Conservation (phyloP, 2,797 vertebrate genomes). For the Acipenser transmontanus region DNA sequence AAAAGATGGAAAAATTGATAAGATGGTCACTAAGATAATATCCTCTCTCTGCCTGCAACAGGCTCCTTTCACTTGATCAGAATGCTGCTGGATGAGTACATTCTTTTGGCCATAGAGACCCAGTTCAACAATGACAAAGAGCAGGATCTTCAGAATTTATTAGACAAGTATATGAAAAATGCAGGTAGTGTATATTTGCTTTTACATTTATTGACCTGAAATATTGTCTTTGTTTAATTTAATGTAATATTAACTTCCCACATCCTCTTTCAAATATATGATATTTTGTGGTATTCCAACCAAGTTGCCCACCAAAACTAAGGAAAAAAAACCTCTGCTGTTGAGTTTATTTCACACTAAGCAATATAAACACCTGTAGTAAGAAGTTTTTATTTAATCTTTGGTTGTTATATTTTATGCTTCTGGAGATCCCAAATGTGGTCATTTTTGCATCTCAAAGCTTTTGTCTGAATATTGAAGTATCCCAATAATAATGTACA, state of each 20-base stretch:
- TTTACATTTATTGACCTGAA: neutral
- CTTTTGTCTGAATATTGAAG: too few relatives aligned
- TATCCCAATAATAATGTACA: too few relatives aligned
- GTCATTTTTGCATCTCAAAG: too few relatives aligned
- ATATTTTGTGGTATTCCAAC: neutral
- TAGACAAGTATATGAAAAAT: slow-evolving; percentile 98
- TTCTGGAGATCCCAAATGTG: too few relatives aligned
- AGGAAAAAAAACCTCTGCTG: too few relatives aligned
- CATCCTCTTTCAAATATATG: neutral
- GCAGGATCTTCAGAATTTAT: slow-evolving; percentile 89
- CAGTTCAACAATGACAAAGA: slow-evolving; percentile 98
- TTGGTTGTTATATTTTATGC: too few relatives aligned
- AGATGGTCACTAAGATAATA: slow-evolving; percentile 70
- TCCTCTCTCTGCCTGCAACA: slow-evolving; percentile 40
- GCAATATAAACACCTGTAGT: too few relatives aligned
- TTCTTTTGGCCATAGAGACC: slow-evolving; percentile 91
- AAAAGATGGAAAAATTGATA: slow-evolving; percentile 53
- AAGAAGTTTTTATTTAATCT: too few relatives aligned
- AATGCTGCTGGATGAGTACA: slow-evolving; percentile 98
- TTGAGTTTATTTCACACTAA: too few relatives aligned
- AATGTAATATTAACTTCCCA: neutral
- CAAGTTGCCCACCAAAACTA: too few relatives aligned
- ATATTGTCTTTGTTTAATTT: neutral
- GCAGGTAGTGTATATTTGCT: slow-evolving; percentile 63
- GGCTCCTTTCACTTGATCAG: slow-evolving; percentile 96